Evolutionary conservation across 2,113 vertebrate genomes (phyloP), one percentile per base, ranked within the genome.

Genomic region (Bolborhynchus lineola): DNA sequence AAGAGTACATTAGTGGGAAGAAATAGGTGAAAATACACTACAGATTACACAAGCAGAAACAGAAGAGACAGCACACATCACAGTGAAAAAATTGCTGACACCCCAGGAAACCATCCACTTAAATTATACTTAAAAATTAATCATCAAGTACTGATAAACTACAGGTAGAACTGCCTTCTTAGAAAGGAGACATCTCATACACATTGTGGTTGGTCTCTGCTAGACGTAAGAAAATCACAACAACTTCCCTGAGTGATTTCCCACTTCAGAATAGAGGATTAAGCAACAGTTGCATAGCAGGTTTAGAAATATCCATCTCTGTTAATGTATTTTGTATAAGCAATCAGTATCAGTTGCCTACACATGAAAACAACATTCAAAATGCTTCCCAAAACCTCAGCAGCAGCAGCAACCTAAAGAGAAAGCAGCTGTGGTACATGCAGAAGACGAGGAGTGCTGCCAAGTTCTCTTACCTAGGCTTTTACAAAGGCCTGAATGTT

Each of bases 121-220:
- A 26, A 82, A 87, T 70, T 7, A 24, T 28, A 35, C 57, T 80
- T 89, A 47, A 74, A 47, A 85, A 41, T 70, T 39, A 88, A 87
- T 65, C 67, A 65, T 49, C 12, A 64, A 79, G 9, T 21, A 62
- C n/a, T 87, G 55, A 63, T 37, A 59, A 72, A 62, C 9, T 35
- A 44, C 75, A 24, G 16, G 28, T 28, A 42, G 44, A 86, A 86
- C 12, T 69, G 44, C 28, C 31, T 72, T 74, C 39, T 89, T 39
- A 70, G 35, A 53, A 68, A 76, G 35, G 28, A 92, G 52, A 53
- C n/a, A 10, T 50, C 47, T 59, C 53, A 74, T 2, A 1, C 4
- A 42, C 3, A 12, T 37, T 0, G 0, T 33, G 13, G 6, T 83
- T 37, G 15, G 9, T 75, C 3, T 52, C 39, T 79, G 19, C 60